Evolutionary conservation across 2,888 invertebrate species (phyloP), one percentile per base, ranked within the genome.

Genomic region (Eristalinus aeneus): DNA sequence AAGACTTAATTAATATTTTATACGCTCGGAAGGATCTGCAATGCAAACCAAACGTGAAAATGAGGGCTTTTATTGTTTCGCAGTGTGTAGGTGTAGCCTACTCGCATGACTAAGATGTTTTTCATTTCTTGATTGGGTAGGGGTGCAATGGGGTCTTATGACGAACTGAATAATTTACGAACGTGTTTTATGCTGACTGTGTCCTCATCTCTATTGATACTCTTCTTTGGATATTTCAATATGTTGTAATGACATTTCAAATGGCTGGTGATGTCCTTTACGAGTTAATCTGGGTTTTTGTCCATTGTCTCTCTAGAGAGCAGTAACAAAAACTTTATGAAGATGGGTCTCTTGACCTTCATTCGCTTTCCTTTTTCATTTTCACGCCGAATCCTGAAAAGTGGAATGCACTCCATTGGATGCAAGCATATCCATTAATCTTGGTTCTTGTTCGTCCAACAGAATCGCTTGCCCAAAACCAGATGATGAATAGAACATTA

Each of bases 401-500:
- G 6, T n/a, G n/a, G 16, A 46, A 8, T 1, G 46, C 16, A 61
- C 22, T 12, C 8, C 4, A 8, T n/a, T n/a, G 46, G n/a, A 16
- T 46, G 8, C 2, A 36, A 54, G 54, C 3, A n/a, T 36, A 23
- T 9, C 2, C 61, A 79, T 39, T 79, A 73, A 31, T 73, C 53
- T 67, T n/a, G 22, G 34, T 56, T 73, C 53, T 67, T n/a, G 22
- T 46, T 56, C 27, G 32, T n/a, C 31, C 69, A 84, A 58, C 34
- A 31, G 16, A 46, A 69, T 73, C 56, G 58, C 69, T 71, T 65
- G 56, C 54, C 64, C 31, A 83, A 78, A 78, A 5, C 27, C 71
- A 69, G 23, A 84, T 85, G 76, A 85, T 80, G 67, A 80, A 84
- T 72, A 63, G 75, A 46, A 75, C 36, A 80, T 85, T 53, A 58